Conservation (phyloP, 1,140 invertebrate species). For the Drosophila ogumai region DNA sequence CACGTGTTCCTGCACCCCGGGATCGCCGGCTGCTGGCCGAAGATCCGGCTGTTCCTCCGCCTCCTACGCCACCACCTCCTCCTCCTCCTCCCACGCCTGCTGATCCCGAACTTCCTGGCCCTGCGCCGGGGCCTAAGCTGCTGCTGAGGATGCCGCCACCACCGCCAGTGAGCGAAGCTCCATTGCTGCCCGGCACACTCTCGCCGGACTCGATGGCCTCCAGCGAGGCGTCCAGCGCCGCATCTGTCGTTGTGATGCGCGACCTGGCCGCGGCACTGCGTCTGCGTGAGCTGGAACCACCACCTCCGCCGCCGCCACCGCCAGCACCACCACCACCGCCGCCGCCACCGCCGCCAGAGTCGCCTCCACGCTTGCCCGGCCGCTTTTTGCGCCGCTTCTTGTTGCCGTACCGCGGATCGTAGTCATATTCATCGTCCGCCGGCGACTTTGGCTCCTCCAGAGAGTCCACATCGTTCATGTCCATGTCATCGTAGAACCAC, state of each 20-base stretch:
- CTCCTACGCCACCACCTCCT: slow-evolving; percentile 11
- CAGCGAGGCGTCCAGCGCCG: slow-evolving; percentile 71
- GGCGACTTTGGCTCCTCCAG: slow-evolving; percentile 96
- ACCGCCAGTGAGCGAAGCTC: background rate
- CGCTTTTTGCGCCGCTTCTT: slow-evolving; percentile 82
- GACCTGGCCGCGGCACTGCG: slow-evolving; percentile 60
- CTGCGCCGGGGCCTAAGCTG: slow-evolving; percentile 20
- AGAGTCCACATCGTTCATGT: slow-evolving; percentile 95
- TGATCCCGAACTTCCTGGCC: background rate
- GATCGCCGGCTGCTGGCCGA: slow-evolving; percentile 45
- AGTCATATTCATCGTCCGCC: slow-evolving; percentile 97
- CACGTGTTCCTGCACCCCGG: slow-evolving; percentile 71
- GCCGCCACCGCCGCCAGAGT: slow-evolving; percentile 32
- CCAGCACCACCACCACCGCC: slow-evolving; percentile 23
- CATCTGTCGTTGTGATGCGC: slow-evolving; percentile 68
- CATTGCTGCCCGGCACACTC: slow-evolving; percentile 48
- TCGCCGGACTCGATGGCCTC: slow-evolving; percentile 73
- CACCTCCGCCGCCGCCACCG: slow-evolving; percentile 13
- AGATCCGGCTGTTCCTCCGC: background rate
- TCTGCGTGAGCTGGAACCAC: slow-evolving; percentile 48
- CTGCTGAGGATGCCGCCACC: slow-evolving; percentile 35
- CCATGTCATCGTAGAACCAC: slow-evolving; percentile 95
- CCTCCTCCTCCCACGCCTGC: slow-evolving; percentile 5
- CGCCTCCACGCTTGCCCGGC: slow-evolving; percentile 63
- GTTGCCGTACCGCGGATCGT: slow-evolving; percentile 89